These are phyloP conservation scores for Tretioscincus oriximinensis DNA, from an alignment of 2,113 vertebrate genomes.

Conservation along the genomic window DNA sequence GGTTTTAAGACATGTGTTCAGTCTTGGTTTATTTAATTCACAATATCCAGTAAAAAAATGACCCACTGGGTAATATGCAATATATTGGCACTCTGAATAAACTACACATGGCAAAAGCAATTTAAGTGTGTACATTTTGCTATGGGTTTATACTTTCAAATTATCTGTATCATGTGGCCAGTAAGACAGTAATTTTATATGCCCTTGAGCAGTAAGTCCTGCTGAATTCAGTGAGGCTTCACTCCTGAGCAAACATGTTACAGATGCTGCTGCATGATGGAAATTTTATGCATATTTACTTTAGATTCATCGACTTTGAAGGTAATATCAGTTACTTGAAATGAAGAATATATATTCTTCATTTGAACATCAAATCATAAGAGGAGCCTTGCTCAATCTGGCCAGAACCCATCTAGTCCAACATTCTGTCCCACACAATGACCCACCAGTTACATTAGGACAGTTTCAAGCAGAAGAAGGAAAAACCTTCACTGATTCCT, in stretches of 20 bases:
- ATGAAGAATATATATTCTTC: no score
- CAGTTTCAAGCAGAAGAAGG: no score
- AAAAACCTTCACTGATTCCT: no score
- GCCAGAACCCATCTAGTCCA: no score
- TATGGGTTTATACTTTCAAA: not conserved
- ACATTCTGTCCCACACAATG: no score
- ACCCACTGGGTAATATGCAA: conserved; percentile 52
- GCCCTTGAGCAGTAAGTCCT: not conserved
- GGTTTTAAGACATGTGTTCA: conserved; percentile 73
- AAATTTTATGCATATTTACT: not conserved
- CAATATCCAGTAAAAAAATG: conserved; percentile 65
- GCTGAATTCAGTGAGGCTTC: not conserved
- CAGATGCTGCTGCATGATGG: not conserved
- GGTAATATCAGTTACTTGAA: not conserved
- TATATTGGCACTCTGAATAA: conserved; percentile 61
- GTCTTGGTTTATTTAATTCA: conserved; percentile 77
- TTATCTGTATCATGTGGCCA: conserved; percentile 21
- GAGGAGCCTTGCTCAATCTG: no score
- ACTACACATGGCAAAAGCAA: conserved; percentile 33
- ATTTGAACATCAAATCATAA: no score
- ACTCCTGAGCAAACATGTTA: not conserved
- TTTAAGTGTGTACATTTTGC: not conserved
- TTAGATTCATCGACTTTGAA: not conserved
- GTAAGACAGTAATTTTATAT: not conserved
- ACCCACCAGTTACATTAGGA: no score